Conservation (phyloP, 2,888 invertebrate species). For the Mimas tiliae region DNA sequence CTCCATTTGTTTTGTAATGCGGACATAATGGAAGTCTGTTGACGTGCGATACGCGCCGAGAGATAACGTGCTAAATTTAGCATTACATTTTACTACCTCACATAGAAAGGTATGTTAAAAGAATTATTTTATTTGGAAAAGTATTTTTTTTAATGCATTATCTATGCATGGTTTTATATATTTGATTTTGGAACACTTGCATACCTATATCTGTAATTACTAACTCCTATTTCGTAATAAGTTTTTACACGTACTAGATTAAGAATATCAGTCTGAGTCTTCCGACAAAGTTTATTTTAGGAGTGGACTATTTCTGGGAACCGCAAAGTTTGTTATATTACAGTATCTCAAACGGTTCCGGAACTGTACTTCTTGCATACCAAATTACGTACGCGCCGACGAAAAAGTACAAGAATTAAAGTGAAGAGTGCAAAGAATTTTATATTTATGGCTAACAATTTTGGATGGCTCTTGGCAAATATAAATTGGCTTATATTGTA, state of each 20-base stretch:
- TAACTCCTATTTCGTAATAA: not conserved
- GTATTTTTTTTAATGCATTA: not conserved
- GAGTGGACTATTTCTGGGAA: constrained; percentile 5
- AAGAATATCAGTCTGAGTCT: not conserved
- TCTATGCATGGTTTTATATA: not conserved
- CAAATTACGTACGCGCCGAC: constrained; percentile 15
- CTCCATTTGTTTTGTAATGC: constrained; percentile 19
- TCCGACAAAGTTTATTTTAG: not conserved
- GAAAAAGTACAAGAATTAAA: constrained; percentile 16
- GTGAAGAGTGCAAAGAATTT: constrained; percentile 13
- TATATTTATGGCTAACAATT: constrained; percentile 8
- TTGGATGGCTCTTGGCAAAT: not conserved
- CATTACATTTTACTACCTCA: constrained; percentile 5
- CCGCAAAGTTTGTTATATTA: constrained; percentile 16
- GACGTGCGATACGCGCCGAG: constrained; percentile 5
- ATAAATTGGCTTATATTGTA: not conserved
- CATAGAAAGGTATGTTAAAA: not conserved
- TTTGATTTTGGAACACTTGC: constrained; percentile 3
- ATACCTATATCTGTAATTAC: not conserved
- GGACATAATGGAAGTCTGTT: constrained; percentile 22
- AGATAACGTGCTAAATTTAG: constrained; percentile 17
- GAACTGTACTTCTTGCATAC: constrained; percentile 24
- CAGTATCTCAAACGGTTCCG: constrained; percentile 21
- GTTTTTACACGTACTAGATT: not conserved
- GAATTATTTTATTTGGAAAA: not conserved